Percentiles rank a stretch among this genome's conserved stretches.
phyloP scores from a whole-genome alignment of 2,113 vertebrate genomes.

The Dolichallabes microphthalmus region DNA sequence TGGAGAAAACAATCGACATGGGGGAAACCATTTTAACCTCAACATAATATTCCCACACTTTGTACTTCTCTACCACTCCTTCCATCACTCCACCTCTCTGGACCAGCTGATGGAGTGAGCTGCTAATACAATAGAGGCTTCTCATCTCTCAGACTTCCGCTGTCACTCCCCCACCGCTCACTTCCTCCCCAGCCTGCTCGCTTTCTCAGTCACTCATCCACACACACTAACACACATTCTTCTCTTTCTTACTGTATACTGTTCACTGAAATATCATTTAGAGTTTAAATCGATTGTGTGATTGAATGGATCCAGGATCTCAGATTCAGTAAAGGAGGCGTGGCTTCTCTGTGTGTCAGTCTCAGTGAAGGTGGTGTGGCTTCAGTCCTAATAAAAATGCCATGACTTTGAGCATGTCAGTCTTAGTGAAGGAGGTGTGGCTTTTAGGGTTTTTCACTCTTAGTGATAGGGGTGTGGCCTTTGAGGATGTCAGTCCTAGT shows the following conservation, averaged over 20 bases:
- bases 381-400: too few species aligned
- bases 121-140: constrained; percentile 43
- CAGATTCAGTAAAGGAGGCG: background rate
- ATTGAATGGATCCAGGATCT: background rate
- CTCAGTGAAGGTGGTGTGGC: background rate
- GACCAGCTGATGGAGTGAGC: constrained; percentile 15
- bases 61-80: background rate
- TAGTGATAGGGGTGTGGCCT: background rate
- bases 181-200: constrained; percentile 8
- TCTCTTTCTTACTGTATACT: background rate
- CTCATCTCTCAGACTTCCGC: constrained; percentile 48
- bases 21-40: constrained; percentile 69
- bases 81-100: constrained; percentile 19
- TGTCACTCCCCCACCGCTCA: constrained; percentile 5
- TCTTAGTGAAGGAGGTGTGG: background rate
- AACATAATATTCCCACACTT: constrained; percentile 65
- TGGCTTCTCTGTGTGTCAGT: background rate
- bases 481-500: background rate
- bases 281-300: background rate
- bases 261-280: background rate
- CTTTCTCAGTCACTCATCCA: background rate
- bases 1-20: background rate
- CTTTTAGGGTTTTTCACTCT: background rate
- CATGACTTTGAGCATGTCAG: background rate
- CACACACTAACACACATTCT: background rate